A percentile compares a stretch with the other conserved stretches of the same genome.
Conservation (phyloP, 2,888 invertebrate species). For the Pedicia rivosa region DNA sequence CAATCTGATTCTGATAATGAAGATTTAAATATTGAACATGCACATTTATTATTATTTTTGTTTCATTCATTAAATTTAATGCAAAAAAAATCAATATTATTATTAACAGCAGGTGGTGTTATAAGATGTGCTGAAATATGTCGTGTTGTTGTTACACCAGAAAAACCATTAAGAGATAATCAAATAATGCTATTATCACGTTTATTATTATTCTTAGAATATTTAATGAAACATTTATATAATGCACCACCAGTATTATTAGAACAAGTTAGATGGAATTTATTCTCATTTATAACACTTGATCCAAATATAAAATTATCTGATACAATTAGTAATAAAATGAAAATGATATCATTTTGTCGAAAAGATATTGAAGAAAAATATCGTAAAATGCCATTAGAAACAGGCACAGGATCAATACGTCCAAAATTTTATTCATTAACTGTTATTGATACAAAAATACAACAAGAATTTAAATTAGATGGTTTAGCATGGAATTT, state of each 20-base stretch:
- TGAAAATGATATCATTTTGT: constrained; percentile 52
- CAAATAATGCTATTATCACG: constrained; percentile 73
- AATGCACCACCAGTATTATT: constrained; percentile 76
- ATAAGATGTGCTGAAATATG: constrained; percentile 50
- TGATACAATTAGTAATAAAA: constrained; percentile 33
- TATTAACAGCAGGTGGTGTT: constrained; percentile 63
- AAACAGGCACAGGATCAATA: constrained; percentile 38
- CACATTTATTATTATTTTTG: constrained; percentile 79
- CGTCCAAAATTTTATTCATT: constrained; percentile 85
- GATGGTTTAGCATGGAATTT: constrained; percentile 90
- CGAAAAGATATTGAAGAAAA: constrained; percentile 58
- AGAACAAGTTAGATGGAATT: constrained; percentile 77
- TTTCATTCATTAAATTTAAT: constrained; percentile 90
- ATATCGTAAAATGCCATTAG: constrained; percentile 41
- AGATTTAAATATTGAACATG: constrained; percentile 93
- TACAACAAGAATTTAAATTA: constrained; percentile 73
- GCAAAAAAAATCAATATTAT: constrained; percentile 89
- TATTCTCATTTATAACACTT: constrained; percentile 46
- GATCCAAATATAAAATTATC: constrained; percentile 37
- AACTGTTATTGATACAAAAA: constrained; percentile 47
- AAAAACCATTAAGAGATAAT: constrained; percentile 29
- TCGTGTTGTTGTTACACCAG: constrained; percentile 26
- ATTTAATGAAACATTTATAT: constrained; percentile 88
- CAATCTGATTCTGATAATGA: constrained; percentile 25
- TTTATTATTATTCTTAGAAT: constrained; percentile 75